Conservation (phyloP, 2,888 invertebrate genomes). For the Phaonia tiefii region DNA sequence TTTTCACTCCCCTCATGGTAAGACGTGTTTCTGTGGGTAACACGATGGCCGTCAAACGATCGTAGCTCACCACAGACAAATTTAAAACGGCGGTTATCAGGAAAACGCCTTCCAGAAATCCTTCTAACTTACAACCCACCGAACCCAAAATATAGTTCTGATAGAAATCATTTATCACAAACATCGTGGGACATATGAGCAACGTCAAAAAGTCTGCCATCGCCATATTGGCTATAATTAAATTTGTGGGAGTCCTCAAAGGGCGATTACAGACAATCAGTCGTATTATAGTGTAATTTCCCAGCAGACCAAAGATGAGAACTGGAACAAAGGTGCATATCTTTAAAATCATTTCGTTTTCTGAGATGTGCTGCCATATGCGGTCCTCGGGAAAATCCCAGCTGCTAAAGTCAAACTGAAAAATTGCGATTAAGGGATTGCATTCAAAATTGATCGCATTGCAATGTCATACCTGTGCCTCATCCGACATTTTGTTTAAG, state of each 20-base stretch:
- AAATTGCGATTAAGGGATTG: neutral
- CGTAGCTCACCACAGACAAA: slow-evolving; percentile 89
- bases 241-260: slow-evolving; percentile 86
- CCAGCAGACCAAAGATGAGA: slow-evolving; percentile 84
- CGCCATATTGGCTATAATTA: slow-evolving; percentile 88
- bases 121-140: slow-evolving; percentile 89
- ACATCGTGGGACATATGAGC: slow-evolving; percentile 88
- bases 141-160: slow-evolving; percentile 89
- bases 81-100: slow-evolving; percentile 89
- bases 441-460: neutral
- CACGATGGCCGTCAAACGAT: slow-evolving; percentile 90
- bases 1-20: slow-evolving; percentile 84
- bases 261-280: slow-evolving; percentile 84
- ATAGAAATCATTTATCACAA: slow-evolving; percentile 87
- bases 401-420: slow-evolving; percentile 77
- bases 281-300: slow-evolving; percentile 85
- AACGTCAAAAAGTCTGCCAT: slow-evolving; percentile 85
- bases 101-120: slow-evolving; percentile 87
- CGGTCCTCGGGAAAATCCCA: slow-evolving; percentile 82
- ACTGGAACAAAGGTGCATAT: slow-evolving; percentile 83
- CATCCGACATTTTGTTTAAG: slow-evolving; percentile 53
- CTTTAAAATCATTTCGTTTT: slow-evolving; percentile 84
- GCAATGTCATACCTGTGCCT: slow-evolving; percentile 56
- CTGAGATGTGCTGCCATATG: slow-evolving; percentile 85
- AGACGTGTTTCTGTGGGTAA: slow-evolving; percentile 87